Base-by-base conservation (phyloP, 2,113 vertebrate species). In the Ceyx melanurus region DNA sequence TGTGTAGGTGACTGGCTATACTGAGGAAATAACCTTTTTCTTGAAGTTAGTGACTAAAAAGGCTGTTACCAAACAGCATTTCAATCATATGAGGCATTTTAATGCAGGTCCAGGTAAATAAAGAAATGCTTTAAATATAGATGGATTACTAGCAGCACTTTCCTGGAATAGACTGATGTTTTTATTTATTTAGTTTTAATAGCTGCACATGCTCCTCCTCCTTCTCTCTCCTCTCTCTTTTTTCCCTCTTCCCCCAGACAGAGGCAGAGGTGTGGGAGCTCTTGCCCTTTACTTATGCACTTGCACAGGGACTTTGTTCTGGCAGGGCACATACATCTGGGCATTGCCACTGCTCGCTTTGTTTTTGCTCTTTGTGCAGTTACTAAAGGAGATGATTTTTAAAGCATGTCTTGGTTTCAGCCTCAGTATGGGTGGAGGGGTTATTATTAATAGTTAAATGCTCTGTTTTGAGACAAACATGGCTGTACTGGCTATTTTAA, bases 181-280 rank as follows among this genome's bases (percentile, higher is more conserved):
- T 31, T 60, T 7, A 13, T 57, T 25, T 26, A 15, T 11, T 29
- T 23, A 3, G 11, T 50, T 35, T n/a, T 62, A 5, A 15, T 31
- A n/a, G 22, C 54, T 85, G 16, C 10, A 26, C 3, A 1, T 40
- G 9, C 17, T 31, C 18, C 46, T 21, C 31, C 37, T 46, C 3
- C 4, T 23, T 37, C 22, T 18, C 6, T 6, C 16, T 40, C 53
- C 26, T 15, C 3, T 11, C 18, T 50, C 48, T 21, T 22, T 50
- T 23, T 50, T 22, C 22, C 48, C 11, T 23, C 6, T 8, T 8
- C 7, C 5, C 1, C 2, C 2, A 13, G 31, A 14, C 1, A 56
- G n/a, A 48, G 29, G 9, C 3, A 62, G 35, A 42, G 16, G 3
- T 31, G 15, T 28, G 68, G 45, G 22, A 74, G 25, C 45, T 60